Evolutionary conservation across 2,113 vertebrate species (phyloP).

Genomic region (Tringa solitaria): DNA sequence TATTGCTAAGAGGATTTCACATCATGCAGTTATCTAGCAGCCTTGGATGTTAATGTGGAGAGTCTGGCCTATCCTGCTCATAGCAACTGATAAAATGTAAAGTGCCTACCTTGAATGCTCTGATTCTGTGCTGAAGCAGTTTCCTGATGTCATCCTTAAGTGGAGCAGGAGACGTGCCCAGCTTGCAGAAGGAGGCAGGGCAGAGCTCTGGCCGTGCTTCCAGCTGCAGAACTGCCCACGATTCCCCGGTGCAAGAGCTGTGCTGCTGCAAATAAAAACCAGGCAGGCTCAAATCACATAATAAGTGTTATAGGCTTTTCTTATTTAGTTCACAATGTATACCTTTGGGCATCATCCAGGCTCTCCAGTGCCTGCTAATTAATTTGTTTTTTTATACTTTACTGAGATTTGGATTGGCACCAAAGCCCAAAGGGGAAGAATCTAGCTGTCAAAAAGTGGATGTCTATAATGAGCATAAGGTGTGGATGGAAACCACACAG

Average conservation of each 20-base stretch:
- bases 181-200: fast-evolving
- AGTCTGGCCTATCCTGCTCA: background rate
- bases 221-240: background rate
- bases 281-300: background rate
- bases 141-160: background rate
- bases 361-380: constrained; percentile 4
- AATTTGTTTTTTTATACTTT: constrained; percentile 36
- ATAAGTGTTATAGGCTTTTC: background rate
- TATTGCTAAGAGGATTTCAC: background rate
- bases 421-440: constrained; percentile 15
- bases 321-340: background rate
- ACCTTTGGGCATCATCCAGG: constrained; percentile 13
- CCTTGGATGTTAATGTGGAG: background rate
- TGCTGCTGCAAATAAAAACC: background rate
- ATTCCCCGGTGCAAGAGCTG: background rate
- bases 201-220: background rate
- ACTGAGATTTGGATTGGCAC: constrained; percentile 16
- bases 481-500: constrained; percentile 24
- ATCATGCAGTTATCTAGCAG: background rate
- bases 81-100: background rate
- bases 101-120: background rate
- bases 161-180: background rate
- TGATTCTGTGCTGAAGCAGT: background rate
- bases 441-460: constrained; percentile 17
- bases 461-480: constrained; percentile 23